Evolutionary conservation across 2,113 vertebrate genomes (phyloP).

Genomic region (Antechinus stuartii): DNA sequence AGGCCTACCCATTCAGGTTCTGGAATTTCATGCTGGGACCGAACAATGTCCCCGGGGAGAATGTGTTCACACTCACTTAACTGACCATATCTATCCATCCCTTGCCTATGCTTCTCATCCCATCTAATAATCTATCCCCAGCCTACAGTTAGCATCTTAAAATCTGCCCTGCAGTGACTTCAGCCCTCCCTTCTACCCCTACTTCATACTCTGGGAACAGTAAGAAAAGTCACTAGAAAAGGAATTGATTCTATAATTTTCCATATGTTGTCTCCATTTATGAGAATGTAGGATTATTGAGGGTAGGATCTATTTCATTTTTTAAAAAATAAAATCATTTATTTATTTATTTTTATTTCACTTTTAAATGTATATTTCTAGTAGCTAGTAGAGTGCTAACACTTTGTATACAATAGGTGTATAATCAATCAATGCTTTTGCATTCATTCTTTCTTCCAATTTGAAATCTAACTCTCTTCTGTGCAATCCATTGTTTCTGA

Average conservation of each 20-base stretch:
- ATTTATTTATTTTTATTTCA: not conserved
- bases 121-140: not conserved
- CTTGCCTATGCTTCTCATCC: not conserved
- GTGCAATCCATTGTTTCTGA: not conserved
- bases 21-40: not conserved
- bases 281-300: not conserved
- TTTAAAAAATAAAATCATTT: too few relatives aligned
- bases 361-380: not conserved
- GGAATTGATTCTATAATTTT: not conserved
- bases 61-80: not conserved
- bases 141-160: not conserved
- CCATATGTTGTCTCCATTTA: not conserved
- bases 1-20: not conserved
- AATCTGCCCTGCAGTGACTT: not conserved
- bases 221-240: not conserved
- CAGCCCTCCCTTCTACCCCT: not conserved
- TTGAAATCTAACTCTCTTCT: not conserved
- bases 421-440: not conserved
- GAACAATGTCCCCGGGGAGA: not conserved
- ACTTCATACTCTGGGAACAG: not conserved
- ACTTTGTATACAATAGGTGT: not conserved
- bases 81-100: not conserved
- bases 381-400: not conserved
- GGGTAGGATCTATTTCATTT: not conserved
- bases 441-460: not conserved